These are phyloP conservation scores for Coracias cyanogaster DNA, from an alignment of 2,797 vertebrate genomes.

Conservation along the genomic window DNA sequence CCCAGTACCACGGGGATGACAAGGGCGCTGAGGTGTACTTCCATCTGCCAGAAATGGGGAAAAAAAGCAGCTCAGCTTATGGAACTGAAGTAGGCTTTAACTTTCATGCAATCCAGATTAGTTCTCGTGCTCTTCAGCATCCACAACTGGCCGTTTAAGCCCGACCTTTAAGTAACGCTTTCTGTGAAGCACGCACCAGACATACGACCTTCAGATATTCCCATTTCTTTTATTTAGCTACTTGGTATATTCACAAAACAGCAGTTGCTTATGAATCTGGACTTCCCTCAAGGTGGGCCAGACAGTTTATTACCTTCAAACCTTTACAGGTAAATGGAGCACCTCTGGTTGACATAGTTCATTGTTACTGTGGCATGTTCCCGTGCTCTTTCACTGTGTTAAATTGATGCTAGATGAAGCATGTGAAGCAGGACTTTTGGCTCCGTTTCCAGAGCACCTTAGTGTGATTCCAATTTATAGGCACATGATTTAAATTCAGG, in stretches of 20 bases:
- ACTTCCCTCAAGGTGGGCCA: background rate
- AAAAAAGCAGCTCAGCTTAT: background rate
- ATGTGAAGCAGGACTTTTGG: background rate
- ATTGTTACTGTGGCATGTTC: background rate
- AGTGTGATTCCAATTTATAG: background rate
- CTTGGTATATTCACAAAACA: background rate
- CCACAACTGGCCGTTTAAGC: background rate
- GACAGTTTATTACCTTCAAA: background rate
- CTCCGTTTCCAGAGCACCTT: background rate
- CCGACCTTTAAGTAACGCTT: background rate
- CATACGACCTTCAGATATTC: background rate
- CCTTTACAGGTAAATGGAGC: background rate
- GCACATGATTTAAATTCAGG: constrained; percentile 1
- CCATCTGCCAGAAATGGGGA: constrained; percentile 59
- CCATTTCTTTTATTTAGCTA: background rate
- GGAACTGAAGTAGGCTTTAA: background rate
- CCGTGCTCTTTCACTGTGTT: background rate
- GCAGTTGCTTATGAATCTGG: background rate
- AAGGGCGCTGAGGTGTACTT: constrained; percentile 16
- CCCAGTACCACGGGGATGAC: constrained; percentile 57
- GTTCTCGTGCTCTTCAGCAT: background rate
- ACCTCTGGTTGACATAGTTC: background rate
- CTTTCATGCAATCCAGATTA: background rate
- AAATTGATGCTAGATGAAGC: background rate
- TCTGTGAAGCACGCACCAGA: background rate